phyloP scores from a whole-genome alignment of 2,797 vertebrate genomes.

The Siniperca scherzeri region DNA sequence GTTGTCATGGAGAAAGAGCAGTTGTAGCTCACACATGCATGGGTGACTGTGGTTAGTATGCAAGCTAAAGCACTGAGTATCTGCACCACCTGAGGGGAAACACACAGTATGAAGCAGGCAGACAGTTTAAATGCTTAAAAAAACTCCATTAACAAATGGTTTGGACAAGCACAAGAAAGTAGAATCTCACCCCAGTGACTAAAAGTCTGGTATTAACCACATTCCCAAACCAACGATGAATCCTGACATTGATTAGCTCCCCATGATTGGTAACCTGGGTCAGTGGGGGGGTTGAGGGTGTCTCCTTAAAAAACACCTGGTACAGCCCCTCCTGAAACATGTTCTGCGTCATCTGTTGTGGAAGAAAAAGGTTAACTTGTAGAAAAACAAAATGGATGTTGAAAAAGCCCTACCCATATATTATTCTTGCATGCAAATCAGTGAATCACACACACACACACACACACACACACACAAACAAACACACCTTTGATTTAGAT shows the following conservation, averaged over 20 bases:
- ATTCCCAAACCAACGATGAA: conserved; percentile 84
- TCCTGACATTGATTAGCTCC: conserved; percentile 73
- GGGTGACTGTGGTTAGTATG: conserved; percentile 74
- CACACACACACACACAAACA: background rate
- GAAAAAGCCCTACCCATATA: background rate
- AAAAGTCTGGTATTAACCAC: conserved; percentile 83
- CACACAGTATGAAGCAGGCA: background rate
- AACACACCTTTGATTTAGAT: background rate
- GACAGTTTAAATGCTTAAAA: background rate
- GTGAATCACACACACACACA: background rate
- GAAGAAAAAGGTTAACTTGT: background rate
- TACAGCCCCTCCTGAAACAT: conserved; percentile 88
- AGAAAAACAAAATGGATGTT: background rate
- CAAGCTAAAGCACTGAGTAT: conserved; percentile 76
- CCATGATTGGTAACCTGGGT: conserved; percentile 12
- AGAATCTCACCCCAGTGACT: conserved; percentile 79
- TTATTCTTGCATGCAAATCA: background rate
- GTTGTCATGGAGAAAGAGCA: conserved; percentile 80
- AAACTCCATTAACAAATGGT: background rate
- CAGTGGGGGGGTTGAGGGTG: conserved; percentile 11
- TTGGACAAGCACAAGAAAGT: background rate
- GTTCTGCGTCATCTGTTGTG: conserved; percentile 80
- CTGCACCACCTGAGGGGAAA: conserved; percentile 77
- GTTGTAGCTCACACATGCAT: conserved; percentile 81
- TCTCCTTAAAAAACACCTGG: conserved; percentile 83